These are phyloP conservation scores for Rhinogobio ventralis DNA, from an alignment of 2,797 vertebrate species.

Conservation along the genomic window DNA sequence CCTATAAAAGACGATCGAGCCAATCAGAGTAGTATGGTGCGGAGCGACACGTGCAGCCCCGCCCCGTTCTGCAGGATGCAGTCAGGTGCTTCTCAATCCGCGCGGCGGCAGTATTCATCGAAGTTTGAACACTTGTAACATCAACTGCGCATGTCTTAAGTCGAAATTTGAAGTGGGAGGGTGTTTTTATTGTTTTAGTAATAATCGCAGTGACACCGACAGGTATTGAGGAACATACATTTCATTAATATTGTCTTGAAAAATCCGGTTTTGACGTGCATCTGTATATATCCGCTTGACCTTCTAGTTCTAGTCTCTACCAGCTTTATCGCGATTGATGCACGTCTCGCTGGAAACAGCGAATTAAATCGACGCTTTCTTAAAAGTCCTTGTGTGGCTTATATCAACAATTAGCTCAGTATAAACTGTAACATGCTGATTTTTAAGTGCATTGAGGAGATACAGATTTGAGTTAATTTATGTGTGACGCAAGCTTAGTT, in stretches of 20 bases:
- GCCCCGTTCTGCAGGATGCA: too few relatives aligned
- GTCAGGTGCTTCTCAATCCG: background rate
- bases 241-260: background rate
- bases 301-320: background rate
- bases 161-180: constrained; percentile 3
- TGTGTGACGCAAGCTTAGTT: background rate
- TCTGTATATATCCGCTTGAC: background rate
- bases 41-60: background rate
- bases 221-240: constrained; percentile 14
- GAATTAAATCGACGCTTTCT: background rate
- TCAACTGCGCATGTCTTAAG: constrained; percentile 3
- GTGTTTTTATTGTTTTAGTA: background rate
- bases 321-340: background rate
- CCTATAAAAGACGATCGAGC: too few relatives aligned
- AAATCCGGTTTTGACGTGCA: background rate
- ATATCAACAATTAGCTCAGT: background rate
- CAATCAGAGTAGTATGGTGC: too few relatives aligned
- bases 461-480: background rate
- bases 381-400: background rate
- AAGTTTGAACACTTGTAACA: background rate
- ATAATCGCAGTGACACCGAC: background rate
- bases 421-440: background rate
- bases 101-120: background rate
- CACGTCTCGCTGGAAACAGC: background rate
- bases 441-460: background rate